Percentiles rank a stretch among this genome's conserved stretches.
These are phyloP conservation scores for Lottia gigantea DNA, from an alignment of 2,888 invertebrate species.

Conservation along the genomic window DNA sequence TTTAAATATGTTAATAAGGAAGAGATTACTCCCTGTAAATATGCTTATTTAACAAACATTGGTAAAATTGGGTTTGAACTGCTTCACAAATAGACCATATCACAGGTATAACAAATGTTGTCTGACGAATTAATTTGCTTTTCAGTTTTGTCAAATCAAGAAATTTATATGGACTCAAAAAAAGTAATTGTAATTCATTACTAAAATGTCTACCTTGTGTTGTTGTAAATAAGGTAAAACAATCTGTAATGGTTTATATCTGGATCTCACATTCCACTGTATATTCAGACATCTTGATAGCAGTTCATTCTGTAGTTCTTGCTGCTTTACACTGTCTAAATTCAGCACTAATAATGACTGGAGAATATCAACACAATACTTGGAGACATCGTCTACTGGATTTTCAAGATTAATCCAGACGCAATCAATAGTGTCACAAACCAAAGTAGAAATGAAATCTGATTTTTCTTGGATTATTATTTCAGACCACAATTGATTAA, in stretches of 20 bases:
- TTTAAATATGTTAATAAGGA: no score
- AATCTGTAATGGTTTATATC: slow-evolving; percentile 50
- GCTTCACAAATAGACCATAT: no score
- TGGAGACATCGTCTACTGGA: slow-evolving; percentile 62
- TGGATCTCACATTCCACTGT: slow-evolving; percentile 58
- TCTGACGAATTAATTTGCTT: no score
- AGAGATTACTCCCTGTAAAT: no score
- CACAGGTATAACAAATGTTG: no score
- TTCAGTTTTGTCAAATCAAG: no score
- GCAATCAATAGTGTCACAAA: slow-evolving; percentile 41
- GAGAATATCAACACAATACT: slow-evolving; percentile 47
- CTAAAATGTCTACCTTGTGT: slow-evolving; percentile 37
- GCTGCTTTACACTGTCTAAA: slow-evolving; percentile 18
- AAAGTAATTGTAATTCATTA: not conserved
- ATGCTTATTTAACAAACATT: no score
- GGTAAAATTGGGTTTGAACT: no score
- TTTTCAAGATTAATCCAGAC: slow-evolving; percentile 60
- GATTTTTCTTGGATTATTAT: not conserved
- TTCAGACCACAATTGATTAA: not conserved
- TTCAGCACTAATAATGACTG: slow-evolving; percentile 42
- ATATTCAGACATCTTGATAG: slow-evolving; percentile 36
- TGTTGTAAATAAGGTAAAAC: slow-evolving; percentile 46
- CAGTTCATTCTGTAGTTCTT: slow-evolving; percentile 28
- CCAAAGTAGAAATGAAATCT: not conserved
- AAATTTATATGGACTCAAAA: no score